Percentiles rank a stretch among this genome's conserved stretches.
Conservation (phyloP, 2,797 vertebrate species). For the Distichodus sexfasciatus region DNA sequence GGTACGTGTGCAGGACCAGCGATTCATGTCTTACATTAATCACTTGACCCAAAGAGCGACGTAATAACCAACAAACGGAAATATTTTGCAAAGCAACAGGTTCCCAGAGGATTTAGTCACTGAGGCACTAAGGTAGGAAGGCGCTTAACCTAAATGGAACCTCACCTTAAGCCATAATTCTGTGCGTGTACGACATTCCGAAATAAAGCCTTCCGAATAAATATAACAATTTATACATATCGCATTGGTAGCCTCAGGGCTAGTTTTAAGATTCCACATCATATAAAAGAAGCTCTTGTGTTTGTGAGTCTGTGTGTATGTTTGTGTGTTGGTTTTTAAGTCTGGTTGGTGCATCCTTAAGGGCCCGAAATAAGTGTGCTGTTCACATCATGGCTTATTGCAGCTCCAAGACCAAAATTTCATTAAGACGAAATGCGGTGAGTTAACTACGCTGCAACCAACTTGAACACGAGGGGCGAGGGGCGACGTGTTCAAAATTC, state of each 20-base stretch:
- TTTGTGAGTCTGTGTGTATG: background rate
- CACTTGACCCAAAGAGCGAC: background rate
- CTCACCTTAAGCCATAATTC: too few species aligned
- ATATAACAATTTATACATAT: background rate
- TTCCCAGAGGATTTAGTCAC: too few species aligned
- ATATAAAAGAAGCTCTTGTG: background rate
- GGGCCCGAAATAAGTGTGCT: too few species aligned
- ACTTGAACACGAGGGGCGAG: background rate
- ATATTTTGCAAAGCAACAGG: background rate
- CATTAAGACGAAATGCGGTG: background rate
- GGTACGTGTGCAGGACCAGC: background rate
- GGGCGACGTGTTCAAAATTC: slow-evolving; percentile 1
- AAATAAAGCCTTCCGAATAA: background rate
- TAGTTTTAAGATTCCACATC: background rate
- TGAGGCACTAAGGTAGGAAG: too few species aligned
- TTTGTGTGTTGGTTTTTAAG: background rate
- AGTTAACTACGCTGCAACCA: background rate
- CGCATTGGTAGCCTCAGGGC: background rate
- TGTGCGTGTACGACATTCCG: too few species aligned
- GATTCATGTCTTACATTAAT: background rate
- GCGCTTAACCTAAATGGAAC: too few species aligned
- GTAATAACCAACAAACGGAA: background rate
- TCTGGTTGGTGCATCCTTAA: background rate
- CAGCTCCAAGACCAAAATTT: background rate
- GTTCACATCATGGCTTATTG: background rate